Percentiles rank a stretch among this genome's conserved stretches.
Evolutionary conservation across 1,140 invertebrate genomes (phyloP).

Genomic region (Drosophila saltans): DNA sequence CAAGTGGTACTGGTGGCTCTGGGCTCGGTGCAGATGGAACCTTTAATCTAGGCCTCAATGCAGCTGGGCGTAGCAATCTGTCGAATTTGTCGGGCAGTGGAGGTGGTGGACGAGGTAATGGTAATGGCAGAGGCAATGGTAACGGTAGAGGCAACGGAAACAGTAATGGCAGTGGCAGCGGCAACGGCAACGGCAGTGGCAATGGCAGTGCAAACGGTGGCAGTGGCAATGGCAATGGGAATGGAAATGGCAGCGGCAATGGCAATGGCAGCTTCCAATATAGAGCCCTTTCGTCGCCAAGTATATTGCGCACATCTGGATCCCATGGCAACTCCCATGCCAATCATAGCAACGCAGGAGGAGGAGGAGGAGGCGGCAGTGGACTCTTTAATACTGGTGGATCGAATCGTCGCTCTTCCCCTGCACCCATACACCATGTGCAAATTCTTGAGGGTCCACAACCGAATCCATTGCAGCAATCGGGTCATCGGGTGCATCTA

Average conservation of each 20-base stretch:
- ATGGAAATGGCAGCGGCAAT: not conserved
- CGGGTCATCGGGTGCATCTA: not conserved
- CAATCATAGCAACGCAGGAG: not conserved
- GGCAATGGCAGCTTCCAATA: not conserved
- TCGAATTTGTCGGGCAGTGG: no score
- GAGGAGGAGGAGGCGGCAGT: not conserved
- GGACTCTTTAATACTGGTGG: no score
- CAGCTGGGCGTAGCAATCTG: no score
- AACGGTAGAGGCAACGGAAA: no score
- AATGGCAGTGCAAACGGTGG: not conserved
- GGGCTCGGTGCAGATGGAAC: not conserved
- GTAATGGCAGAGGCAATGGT: no score
- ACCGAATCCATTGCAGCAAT: not conserved
- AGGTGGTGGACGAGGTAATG: no score
- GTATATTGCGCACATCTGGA: not conserved
- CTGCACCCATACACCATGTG: not conserved
- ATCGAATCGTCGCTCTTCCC: no score
- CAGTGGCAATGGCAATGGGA: not conserved
- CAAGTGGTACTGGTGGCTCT: not conserved
- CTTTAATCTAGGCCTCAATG: no score
- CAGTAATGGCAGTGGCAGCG: not conserved
- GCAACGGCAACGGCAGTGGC: not conserved
- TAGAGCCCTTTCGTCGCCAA: not conserved
- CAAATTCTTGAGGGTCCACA: not conserved
- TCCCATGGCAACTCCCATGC: not conserved